A percentile compares a stretch with the other conserved stretches of the same genome.
Evolutionary conservation across 1,140 invertebrate species (phyloP).

Genomic region (Pinna nobilis): DNA sequence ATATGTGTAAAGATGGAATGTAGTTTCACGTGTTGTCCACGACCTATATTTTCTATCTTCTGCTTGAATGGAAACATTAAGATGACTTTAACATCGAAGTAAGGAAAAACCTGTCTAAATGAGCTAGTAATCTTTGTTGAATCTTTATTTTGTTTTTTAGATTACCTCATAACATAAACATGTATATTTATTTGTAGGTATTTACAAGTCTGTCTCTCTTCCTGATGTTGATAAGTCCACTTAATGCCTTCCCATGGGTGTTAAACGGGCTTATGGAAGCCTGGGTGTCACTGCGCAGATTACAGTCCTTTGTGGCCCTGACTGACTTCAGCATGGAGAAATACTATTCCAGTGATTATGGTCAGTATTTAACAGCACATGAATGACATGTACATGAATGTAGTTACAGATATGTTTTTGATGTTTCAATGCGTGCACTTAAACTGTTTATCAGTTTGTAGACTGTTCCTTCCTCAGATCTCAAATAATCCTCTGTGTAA

Average conservation of each 20-base stretch:
- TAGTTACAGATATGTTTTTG: background rate
- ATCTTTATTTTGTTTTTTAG: background rate
- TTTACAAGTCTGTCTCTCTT: slow-evolving; percentile 96
- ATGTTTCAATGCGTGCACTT: background rate
- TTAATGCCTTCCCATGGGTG: slow-evolving; percentile 99
- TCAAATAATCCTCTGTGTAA: no score
- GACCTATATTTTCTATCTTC: no score
- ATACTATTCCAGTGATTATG: slow-evolving; percentile 56
- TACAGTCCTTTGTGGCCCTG: slow-evolving; percentile 74
- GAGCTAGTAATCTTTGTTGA: background rate
- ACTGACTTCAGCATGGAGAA: slow-evolving; percentile 53
- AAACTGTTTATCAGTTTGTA: background rate
- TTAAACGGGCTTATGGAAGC: slow-evolving; percentile 96
- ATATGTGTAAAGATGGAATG: no score
- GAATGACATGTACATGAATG: background rate
- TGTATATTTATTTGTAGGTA: slow-evolving; percentile 79
- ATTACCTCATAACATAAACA: no score
- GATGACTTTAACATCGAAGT: no score
- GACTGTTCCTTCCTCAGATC: background rate
- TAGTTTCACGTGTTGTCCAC: no score
- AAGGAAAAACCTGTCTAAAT: no score
- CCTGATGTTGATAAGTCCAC: slow-evolving; percentile 95
- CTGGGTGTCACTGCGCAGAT: slow-evolving; percentile 77
- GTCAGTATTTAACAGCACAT: background rate
- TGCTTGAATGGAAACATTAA: no score